Evolutionary conservation across 2,888 invertebrate species (phyloP).

Genomic region (Parthenolecanium corni): DNA sequence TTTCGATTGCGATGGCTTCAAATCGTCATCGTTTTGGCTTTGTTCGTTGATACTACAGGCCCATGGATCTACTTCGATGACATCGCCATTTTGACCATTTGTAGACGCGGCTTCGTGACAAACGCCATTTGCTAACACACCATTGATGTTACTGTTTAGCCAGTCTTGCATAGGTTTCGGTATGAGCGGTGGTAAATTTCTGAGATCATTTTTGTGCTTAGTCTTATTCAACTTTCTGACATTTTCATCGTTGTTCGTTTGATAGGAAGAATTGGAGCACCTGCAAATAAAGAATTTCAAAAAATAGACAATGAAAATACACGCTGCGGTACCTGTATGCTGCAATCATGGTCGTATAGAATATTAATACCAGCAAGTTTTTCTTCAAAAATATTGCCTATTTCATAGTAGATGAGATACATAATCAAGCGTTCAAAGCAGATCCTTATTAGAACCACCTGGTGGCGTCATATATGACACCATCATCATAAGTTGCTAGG

Average conservation of each 20-base stretch:
- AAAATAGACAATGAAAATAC: no score
- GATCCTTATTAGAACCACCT: no score
- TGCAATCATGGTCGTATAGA: no score
- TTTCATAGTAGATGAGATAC: no score
- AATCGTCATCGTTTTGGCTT: conserved; percentile 18
- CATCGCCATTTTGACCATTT: conserved; percentile 7
- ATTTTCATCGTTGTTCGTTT: conserved; percentile 8
- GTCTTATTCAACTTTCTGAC: conserved; percentile 10
- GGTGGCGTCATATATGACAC: no score
- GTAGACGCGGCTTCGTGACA: background rate
- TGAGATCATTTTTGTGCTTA: conserved; percentile 11
- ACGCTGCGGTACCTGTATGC: no score
- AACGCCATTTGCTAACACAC: background rate
- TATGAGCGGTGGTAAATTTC: conserved; percentile 23
- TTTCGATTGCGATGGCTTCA: conserved; percentile 23
- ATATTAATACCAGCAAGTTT: no score
- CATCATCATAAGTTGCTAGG: no score
- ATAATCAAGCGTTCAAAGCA: no score
- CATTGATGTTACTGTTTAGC: conserved; percentile 9
- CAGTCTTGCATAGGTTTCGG: conserved; percentile 29
- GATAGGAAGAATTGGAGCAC: conserved; percentile 5
- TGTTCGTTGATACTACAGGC: conserved; percentile 25
- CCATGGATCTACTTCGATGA: conserved; percentile 29
- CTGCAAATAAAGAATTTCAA: background rate
- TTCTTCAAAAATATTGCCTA: no score